These are phyloP conservation scores for Pollimyrus isidori DNA, from an alignment of 2,113 vertebrate species.

Conservation along the genomic window DNA sequence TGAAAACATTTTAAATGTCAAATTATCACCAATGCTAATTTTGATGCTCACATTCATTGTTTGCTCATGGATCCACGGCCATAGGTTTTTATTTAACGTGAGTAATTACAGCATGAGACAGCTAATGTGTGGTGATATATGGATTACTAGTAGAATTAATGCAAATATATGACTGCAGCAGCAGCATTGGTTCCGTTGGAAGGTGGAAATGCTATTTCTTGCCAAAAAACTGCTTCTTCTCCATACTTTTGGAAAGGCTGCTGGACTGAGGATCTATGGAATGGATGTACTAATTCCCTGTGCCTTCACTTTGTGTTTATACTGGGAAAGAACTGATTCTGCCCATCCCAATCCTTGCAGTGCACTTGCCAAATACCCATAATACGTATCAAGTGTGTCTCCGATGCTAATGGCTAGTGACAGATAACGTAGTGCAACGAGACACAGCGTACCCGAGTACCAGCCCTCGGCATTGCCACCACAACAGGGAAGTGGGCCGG, in stretches of 20 bases:
- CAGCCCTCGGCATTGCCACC: slow-evolving; percentile 32
- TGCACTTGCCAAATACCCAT: slow-evolving; percentile 40
- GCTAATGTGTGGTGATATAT: not conserved
- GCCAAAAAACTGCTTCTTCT: slow-evolving; percentile 22
- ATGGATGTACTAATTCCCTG: slow-evolving; percentile 15
- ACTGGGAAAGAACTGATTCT: slow-evolving; percentile 28
- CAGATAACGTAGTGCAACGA: slow-evolving; percentile 35
- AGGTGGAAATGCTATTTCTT: not conserved
- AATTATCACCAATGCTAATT: not conserved
- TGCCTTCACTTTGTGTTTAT: slow-evolving; percentile 32
- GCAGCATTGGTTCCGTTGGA: not conserved
- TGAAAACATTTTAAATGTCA: not conserved
- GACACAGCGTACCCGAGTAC: slow-evolving; percentile 34
- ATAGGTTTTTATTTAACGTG: not conserved
- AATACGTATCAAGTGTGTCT: slow-evolving; percentile 27
- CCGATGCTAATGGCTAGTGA: slow-evolving; percentile 43
- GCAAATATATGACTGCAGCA: not conserved
- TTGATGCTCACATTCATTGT: not conserved
- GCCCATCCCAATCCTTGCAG: slow-evolving; percentile 32
- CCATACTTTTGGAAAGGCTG: slow-evolving; percentile 35
- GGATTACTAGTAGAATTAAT: not conserved
- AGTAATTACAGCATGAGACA: not conserved
- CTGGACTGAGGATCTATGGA: slow-evolving; percentile 17
- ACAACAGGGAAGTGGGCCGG: slow-evolving; percentile 23
- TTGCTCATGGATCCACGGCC: not conserved